Base-by-base conservation (phyloP, 2,113 vertebrate genomes). In the Ploceus nigricollis region DNA sequence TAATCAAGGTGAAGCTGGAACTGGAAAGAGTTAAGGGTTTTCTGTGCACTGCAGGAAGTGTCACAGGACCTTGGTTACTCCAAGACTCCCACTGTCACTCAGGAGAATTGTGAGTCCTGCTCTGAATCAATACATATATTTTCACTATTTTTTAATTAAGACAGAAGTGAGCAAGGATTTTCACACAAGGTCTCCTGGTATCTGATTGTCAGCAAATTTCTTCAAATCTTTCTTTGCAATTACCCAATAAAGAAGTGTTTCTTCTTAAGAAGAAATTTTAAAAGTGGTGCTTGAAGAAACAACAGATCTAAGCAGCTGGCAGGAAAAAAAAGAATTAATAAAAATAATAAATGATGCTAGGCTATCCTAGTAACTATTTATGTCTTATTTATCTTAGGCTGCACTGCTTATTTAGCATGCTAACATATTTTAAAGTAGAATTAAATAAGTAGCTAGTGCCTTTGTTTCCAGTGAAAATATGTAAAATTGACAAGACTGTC, bases 361-460 rank as follows among this genome's bases (percentile, higher is more conserved):
- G 56, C 54, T 92, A 61, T 87, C 72, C 48, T 72, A 92, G 90
- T 94, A 97, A 94, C 94, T 95, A 87, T 96, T 97, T 87, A 57
- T 94, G 50, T 89, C 63, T 69, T 94, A 89, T 92, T 97, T 85
- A 57, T 93, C 78, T 92, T 89, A 51, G 73, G 70, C 31, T 72
- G 56, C 11, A 24, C n/a, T 93, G 86, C 71, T 68, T 51, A 56
- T 63, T 91, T 87, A 84, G 39, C 51, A 73, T 66, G 37, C 70
- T 72, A 90, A 58, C 94, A 65, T 83, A 94, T 94, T 92, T 96
- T 97, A 66, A 96, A 90, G 70, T 57, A 87, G 42, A 92, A 78
- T 94, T 75, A 83, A 90, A 87, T 81, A 57, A 91, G 66, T 65
- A 79, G 57, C 50, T 82, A 15, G 18, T 40, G 42, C 44, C 68